Evolutionary conservation across 2,888 invertebrate genomes (phyloP).

Genomic region (Synergus umbraculus): DNA sequence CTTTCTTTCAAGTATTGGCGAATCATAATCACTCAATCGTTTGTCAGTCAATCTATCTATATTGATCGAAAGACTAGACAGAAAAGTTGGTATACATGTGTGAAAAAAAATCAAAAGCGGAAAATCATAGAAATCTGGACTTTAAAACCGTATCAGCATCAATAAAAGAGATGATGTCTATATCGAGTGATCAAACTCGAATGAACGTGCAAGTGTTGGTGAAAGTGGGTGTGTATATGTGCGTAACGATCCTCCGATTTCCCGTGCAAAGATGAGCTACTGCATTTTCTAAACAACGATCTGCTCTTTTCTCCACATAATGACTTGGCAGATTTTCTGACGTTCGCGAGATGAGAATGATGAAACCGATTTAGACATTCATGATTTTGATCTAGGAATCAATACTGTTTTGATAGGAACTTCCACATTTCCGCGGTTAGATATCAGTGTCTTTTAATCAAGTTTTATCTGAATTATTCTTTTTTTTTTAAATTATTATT

Average conservation of each 20-base stretch:
- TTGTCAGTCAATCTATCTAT: background rate
- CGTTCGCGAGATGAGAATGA: slow-evolving; percentile 28
- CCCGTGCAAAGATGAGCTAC: slow-evolving; percentile 20
- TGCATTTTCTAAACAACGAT: slow-evolving; percentile 36
- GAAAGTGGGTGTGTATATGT: slow-evolving; percentile 28
- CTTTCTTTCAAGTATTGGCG: background rate
- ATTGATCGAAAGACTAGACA: background rate
- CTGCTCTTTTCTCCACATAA: slow-evolving; percentile 22
- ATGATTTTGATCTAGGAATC: background rate
- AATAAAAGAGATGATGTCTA: background rate
- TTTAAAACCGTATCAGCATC: background rate
- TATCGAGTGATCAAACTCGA: slow-evolving; percentile 28
- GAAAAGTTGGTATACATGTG: background rate
- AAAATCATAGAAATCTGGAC: slow-evolving; percentile 29
- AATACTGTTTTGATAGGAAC: background rate
- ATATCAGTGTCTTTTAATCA: too few relatives aligned
- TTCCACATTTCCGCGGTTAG: background rate
- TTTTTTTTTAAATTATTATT: too few relatives aligned
- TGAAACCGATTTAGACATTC: slow-evolving; percentile 12
- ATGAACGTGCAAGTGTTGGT: slow-evolving; percentile 16
- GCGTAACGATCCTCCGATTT: slow-evolving; percentile 16
- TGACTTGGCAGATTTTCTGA: slow-evolving; percentile 9
- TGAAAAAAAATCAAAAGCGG: background rate
- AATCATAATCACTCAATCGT: slow-evolving; percentile 14
- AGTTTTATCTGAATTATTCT: too few relatives aligned